Evolutionary conservation across 2,888 invertebrate genomes (phyloP), one percentile per base, ranked within the genome.

Genomic region (Amblyteles armatorius): DNA sequence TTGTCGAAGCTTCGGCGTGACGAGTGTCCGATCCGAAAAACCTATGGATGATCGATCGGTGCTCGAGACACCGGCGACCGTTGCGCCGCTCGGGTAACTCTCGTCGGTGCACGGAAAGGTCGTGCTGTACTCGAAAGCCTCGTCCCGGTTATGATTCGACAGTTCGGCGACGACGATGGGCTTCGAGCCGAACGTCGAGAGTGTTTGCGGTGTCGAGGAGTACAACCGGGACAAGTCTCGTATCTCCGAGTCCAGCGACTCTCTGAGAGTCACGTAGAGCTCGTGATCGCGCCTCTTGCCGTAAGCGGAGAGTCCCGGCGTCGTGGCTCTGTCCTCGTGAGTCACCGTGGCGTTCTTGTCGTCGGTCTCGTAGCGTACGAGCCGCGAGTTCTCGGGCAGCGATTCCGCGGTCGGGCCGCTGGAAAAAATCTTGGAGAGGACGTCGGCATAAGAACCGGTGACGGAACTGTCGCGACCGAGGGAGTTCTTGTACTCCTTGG

Each of bases 121-220:
- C 69, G 90, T 88, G 50, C 89, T 90, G 69, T 90, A 90, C 73
- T 89, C 87, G 72, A 85, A 87, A 22, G 83, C 84, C 50, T 76
- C 86, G 79, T 89, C 83, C n/a, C 84, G 73, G 67, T 77, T 57
- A 60, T 85, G 55, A 52, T 63, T 65, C 19, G 33, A 33, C 79
- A 89, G 44, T 63, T 94, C 93, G 0, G 92, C 90, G 0, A 94
- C 93, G 0, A 94, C 89, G 19, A 93, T 94, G 7, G 94, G 94
- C 16, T 90, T 91, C 0, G 89, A 88, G 48, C 92, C 74, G 91
- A 74, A 80, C 5, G 57, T 85, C 71, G 78, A 73, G 11, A 63
- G 79, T 52, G 78, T 81, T 55, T 55, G 57, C n/a, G 68, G 60
- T 29, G 65, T 60, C 52, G 29, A 69, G 13, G 83, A 80, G 3